phyloP scores from a whole-genome alignment of 2,888 invertebrate species.

The Apotomis turbidana region DNA sequence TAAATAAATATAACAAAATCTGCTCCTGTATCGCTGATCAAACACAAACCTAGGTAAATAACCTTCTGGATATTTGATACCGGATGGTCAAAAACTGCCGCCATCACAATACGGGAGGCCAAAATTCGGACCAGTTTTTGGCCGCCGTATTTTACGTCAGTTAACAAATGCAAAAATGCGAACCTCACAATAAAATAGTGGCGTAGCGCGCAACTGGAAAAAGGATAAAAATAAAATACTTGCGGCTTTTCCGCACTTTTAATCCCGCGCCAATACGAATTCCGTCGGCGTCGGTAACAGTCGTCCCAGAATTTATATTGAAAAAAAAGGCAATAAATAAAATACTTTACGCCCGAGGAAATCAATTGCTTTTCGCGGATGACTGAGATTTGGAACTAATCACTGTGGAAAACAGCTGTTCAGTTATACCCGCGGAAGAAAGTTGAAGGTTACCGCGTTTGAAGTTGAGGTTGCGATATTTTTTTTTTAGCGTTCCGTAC shows the following conservation, averaged over 20 bases:
- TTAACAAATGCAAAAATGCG: slow-evolving; percentile 47
- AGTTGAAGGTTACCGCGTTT: not conserved
- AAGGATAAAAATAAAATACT: slow-evolving; percentile 52
- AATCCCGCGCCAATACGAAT: slow-evolving; percentile 59
- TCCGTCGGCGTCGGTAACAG: slow-evolving; percentile 56
- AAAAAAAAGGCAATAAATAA: slow-evolving; percentile 64
- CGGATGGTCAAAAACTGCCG: too few species aligned
- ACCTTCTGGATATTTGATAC: too few species aligned
- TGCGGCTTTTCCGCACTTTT: slow-evolving; percentile 57
- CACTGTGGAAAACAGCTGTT: not conserved
- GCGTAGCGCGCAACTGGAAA: slow-evolving; percentile 46
- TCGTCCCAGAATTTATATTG: slow-evolving; percentile 66
- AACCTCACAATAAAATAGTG: slow-evolving; percentile 51
- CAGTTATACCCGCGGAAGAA: too few species aligned
- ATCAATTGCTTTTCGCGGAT: slow-evolving; percentile 62
- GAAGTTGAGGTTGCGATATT: not conserved
- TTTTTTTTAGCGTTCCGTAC: too few species aligned
- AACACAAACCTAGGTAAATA: too few species aligned
- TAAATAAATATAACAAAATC: too few species aligned
- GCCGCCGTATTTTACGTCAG: not conserved
- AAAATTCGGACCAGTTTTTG: not conserved
- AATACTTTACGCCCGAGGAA: slow-evolving; percentile 61
- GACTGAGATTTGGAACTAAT: slow-evolving; percentile 47
- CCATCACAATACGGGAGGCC: not conserved
- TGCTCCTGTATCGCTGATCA: too few species aligned